A percentile compares a stretch with the other conserved stretches of the same genome.
These are phyloP conservation scores for Psittacula echo DNA, from an alignment of 2,797 vertebrate species.

Conservation along the genomic window DNA sequence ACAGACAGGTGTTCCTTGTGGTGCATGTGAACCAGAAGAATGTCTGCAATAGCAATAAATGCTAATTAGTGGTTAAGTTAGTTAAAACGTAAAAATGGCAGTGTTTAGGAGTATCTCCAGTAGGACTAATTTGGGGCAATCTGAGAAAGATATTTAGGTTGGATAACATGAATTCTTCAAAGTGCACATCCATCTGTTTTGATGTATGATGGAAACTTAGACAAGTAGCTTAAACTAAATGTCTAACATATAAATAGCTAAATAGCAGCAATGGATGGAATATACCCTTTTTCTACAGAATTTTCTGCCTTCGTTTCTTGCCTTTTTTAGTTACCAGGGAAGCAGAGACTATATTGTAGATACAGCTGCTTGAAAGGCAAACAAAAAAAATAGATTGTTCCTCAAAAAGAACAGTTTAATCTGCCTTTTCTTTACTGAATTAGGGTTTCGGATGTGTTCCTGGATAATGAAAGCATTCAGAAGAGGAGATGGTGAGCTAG, in stretches of 20 bases:
- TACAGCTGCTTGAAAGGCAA: not conserved
- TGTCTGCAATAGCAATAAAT: not conserved
- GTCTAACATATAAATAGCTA: not conserved
- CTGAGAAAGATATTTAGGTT: not conserved
- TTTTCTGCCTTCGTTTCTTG: not conserved
- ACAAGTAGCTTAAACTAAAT: not conserved
- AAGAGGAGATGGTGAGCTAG: not conserved
- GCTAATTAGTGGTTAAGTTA: not conserved
- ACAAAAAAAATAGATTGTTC: not conserved
- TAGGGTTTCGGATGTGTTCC: not conserved
- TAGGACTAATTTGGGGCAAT: not conserved
- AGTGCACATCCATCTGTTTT: not conserved
- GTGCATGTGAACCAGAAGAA: not conserved
- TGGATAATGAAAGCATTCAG: not conserved
- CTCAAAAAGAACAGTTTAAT: not conserved
- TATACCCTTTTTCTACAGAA: not conserved
- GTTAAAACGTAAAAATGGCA: not conserved
- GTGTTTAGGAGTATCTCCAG: not conserved
- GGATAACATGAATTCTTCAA: not conserved
- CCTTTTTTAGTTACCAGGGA: not conserved
- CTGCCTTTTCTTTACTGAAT: not conserved
- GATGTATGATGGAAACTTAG: not conserved
- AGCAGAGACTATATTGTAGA: not conserved
- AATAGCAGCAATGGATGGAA: not conserved
- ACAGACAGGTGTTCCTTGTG: not conserved